phyloP scores from a whole-genome alignment of 1,140 invertebrate species.

The Metaphire vulgaris region DNA sequence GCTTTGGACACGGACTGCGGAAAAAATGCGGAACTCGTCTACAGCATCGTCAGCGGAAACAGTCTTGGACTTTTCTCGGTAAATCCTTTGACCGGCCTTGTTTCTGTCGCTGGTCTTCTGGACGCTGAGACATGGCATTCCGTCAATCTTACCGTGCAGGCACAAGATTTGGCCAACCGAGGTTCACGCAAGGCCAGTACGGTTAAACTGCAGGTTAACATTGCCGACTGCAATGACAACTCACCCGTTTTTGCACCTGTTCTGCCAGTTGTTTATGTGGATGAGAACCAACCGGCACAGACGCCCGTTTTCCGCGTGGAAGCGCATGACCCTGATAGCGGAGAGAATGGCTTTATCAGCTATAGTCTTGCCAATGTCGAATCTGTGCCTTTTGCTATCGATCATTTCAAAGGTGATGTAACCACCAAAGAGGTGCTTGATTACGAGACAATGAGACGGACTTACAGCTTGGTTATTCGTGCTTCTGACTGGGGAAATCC shows the following conservation, averaged over 20 bases:
- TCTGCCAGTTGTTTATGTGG: constrained; percentile 47
- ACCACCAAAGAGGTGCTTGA: constrained; percentile 74
- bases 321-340: constrained; percentile 81
- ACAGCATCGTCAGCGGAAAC: constrained; percentile 61
- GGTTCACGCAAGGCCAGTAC: constrained; percentile 69
- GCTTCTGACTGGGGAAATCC: constrained; percentile 92
- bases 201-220: constrained; percentile 42
- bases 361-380: constrained; percentile 85
- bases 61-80: constrained; percentile 39
- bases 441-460: constrained; percentile 79
- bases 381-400: constrained; percentile 77
- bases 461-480: constrained; percentile 71
- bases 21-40: constrained; percentile 67
- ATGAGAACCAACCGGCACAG: constrained; percentile 76
- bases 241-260: constrained; percentile 39
- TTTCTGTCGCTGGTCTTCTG: constrained; percentile 64
- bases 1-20: constrained; percentile 61
- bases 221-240: constrained; percentile 51
- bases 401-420: constrained; percentile 84
- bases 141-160: constrained; percentile 36
- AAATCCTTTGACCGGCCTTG: constrained; percentile 67
- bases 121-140: constrained; percentile 40
- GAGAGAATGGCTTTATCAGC: constrained; percentile 89
- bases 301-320: constrained; percentile 71
- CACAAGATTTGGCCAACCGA: constrained; percentile 64